Percentiles rank a stretch among this genome's conserved stretches.
Evolutionary conservation across 2,888 invertebrate genomes (phyloP).

Genomic region (Netelia virgata): DNA sequence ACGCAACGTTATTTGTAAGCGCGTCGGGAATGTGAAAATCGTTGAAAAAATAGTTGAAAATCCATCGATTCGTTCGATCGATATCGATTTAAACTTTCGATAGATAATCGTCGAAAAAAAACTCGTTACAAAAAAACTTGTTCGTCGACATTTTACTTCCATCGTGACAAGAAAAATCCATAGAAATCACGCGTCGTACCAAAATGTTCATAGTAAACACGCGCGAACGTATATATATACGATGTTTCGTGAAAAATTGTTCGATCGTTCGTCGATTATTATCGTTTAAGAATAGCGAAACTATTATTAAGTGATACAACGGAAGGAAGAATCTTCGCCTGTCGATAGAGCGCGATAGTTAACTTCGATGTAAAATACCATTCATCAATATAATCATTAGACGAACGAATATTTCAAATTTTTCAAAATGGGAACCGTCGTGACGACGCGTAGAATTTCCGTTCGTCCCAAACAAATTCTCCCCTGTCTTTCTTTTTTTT

Average conservation of each 20-base stretch:
- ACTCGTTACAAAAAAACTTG: conserved; percentile 36
- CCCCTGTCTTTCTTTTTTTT: background rate
- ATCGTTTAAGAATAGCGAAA: conserved; percentile 35
- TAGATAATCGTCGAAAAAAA: conserved; percentile 35
- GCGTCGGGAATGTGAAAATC: background rate
- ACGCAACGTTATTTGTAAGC: conserved; percentile 6
- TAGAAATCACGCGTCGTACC: background rate
- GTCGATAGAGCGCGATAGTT: conserved; percentile 53
- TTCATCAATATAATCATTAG: conserved; percentile 45
- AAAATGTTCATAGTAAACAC: background rate
- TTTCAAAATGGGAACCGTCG: conserved; percentile 36
- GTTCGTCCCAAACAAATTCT: background rate
- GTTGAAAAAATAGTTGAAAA: conserved; percentile 29
- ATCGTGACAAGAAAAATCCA: background rate
- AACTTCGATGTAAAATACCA: conserved; percentile 40
- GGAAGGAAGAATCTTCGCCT: conserved; percentile 39
- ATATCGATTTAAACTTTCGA: conserved; percentile 34
- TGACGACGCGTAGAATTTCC: background rate
- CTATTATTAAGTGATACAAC: conserved; percentile 31
- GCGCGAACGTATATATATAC: background rate
- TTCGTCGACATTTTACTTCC: conserved; percentile 44
- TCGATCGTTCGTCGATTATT: conserved; percentile 47
- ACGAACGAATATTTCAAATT: conserved; percentile 37
- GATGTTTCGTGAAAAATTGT: conserved; percentile 38
- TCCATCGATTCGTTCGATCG: background rate